phyloP scores from a whole-genome alignment of 1,140 invertebrate species.

The Schlechtendalia chinensis region DNA sequence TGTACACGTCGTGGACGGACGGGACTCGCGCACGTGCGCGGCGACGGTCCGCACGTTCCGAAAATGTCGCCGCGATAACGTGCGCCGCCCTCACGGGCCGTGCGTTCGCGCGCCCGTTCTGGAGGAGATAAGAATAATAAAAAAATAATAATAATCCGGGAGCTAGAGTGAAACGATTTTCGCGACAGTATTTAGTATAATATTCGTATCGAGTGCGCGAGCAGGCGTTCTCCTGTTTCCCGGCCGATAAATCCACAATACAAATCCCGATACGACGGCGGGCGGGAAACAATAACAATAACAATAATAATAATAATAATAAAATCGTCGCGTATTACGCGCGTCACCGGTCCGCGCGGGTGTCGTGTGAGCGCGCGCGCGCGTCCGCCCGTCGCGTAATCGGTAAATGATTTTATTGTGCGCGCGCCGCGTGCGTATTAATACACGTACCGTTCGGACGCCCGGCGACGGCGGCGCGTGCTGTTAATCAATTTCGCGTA shows the following conservation, averaged over 20 bases:
- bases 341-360: no score
- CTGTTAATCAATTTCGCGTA: constrained; percentile 36
- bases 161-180: no score
- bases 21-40: background rate
- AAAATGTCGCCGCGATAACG: no score
- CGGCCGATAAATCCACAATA: constrained; percentile 12
- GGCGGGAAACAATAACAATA: background rate
- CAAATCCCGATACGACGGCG: background rate
- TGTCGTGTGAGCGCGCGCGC: no score
- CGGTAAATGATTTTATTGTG: constrained; percentile 19
- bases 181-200: background rate
- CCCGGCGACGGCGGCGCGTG: constrained; percentile 7
- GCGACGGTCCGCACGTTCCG: no score
- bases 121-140: background rate
- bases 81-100: background rate
- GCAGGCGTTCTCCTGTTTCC: constrained; percentile 24
- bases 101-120: background rate
- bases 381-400: constrained; percentile 18
- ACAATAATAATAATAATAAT: no score
- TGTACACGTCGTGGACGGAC: background rate
- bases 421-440: background rate
- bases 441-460: background rate
- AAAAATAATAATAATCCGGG: background rate
- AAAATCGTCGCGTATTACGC: no score
- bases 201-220: constrained; percentile 33